A percentile compares a stretch with the other conserved stretches of the same genome.
Conservation (phyloP, 37 sponge, comb jelly and placozoan species). For the Ephydatia muelleri region DNA sequence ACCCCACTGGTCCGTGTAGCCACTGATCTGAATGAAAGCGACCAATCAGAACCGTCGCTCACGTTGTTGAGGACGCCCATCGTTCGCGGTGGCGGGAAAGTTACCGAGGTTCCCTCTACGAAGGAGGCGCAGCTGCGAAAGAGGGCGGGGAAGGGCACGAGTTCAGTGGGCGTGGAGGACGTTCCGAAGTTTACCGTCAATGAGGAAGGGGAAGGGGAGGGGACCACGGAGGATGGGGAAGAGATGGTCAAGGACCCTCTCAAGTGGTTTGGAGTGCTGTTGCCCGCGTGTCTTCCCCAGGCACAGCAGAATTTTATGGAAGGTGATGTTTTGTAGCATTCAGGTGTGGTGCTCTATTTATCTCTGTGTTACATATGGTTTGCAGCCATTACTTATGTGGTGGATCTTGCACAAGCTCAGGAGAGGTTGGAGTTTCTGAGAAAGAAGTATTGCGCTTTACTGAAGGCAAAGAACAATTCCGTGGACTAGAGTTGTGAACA, state of each 20-base stretch:
- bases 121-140: slow-evolving; percentile 1
- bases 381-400: too few relatives aligned
- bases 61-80: background rate
- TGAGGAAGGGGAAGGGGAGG: slow-evolving; percentile 2
- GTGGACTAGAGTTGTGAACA: too few relatives aligned
- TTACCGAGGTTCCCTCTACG: background rate
- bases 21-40: background rate
- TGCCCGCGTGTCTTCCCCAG: slow-evolving; percentile 51
- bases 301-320: slow-evolving; percentile 66
- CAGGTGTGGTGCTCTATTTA: too few relatives aligned
- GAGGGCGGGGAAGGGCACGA: slow-evolving; percentile 3
- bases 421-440: too few relatives aligned
- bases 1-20: slow-evolving; percentile 25
- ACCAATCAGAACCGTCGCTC: background rate
- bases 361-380: too few relatives aligned
- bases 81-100: background rate
- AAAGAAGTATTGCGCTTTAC: too few relatives aligned
- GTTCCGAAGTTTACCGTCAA: background rate
- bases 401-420: too few relatives aligned
- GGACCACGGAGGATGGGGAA: background rate
- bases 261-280: slow-evolving; percentile 82
- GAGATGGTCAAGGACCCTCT: slow-evolving; percentile 56
- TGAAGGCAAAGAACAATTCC: too few relatives aligned
- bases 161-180: slow-evolving; percentile 20
- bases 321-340: too few relatives aligned